Percentiles rank a stretch among this genome's conserved stretches.
Conservation (phyloP, 2,888 invertebrate species). For the Chrysopilus asiliformis region DNA sequence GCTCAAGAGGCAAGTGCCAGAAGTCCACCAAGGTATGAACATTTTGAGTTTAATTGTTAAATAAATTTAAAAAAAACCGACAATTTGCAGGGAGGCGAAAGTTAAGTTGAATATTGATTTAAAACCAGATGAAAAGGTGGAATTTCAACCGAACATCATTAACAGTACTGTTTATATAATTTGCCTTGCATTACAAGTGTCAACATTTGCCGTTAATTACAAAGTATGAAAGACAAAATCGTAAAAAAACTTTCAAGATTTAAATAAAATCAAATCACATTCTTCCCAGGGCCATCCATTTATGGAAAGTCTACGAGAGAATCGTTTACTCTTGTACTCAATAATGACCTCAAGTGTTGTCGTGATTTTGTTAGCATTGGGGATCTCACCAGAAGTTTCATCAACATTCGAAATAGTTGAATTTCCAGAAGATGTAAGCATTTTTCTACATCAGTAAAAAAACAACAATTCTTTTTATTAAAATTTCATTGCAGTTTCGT, state of each 20-base stretch:
- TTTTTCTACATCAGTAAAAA: background rate
- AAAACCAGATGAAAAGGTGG: conserved; percentile 57
- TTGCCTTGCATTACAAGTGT: conserved; percentile 92
- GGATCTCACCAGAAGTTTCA: conserved; percentile 71
- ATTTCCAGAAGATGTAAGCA: conserved; percentile 77
- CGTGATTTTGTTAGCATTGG: conserved; percentile 73
- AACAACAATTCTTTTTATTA: conserved; percentile 18
- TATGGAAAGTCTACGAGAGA: conserved; percentile 92
- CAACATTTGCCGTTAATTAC: conserved; percentile 98
- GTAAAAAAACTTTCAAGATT: background rate
- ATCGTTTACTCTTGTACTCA: conserved; percentile 85
- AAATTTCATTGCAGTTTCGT: conserved; percentile 78
- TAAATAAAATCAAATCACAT: conserved; percentile 4
- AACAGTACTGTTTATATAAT: conserved; percentile 98
- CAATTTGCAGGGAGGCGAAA: conserved; percentile 43
- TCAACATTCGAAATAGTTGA: conserved; percentile 90
- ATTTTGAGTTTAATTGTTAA: conserved; percentile 2
- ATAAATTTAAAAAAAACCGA: background rate
- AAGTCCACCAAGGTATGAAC: conserved; percentile 52
- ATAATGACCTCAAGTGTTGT: conserved; percentile 68
- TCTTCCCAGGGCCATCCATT: conserved; percentile 87
- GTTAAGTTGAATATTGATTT: conserved; percentile 46
- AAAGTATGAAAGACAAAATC: conserved; percentile 49
- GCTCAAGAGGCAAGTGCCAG: conserved; percentile 65
- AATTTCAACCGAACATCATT: conserved; percentile 84